Conservation (phyloP, 2,113 vertebrate species). For the Hydrochoerus hydrochaeris region DNA sequence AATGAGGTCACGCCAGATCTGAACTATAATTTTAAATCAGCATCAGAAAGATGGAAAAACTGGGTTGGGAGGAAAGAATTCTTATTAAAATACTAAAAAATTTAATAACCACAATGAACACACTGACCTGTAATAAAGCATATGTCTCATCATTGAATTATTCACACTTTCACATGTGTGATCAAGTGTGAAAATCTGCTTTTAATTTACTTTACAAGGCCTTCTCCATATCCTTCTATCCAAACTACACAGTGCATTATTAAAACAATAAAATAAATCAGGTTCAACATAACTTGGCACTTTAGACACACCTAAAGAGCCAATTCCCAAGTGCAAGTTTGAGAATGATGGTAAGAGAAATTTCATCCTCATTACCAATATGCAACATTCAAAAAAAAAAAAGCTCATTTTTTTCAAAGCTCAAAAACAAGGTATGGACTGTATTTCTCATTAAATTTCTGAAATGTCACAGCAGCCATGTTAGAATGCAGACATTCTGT, state of each 20-base stretch:
- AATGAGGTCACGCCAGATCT: not conserved
- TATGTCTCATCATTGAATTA: slow-evolving; percentile 64
- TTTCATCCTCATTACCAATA: not conserved
- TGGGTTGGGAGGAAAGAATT: slow-evolving; percentile 20
- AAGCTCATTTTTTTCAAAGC: slow-evolving; percentile 33
- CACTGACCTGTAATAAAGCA: slow-evolving; percentile 55
- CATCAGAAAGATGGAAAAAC: slow-evolving; percentile 55
- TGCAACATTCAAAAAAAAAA: slow-evolving; percentile 29
- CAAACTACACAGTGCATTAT: slow-evolving; percentile 30
- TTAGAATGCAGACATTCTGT: slow-evolving; percentile 72
- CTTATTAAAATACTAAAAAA: slow-evolving; percentile 61
- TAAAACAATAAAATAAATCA: slow-evolving; percentile 66
- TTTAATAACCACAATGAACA: slow-evolving; percentile 37
- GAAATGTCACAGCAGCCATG: slow-evolving; percentile 69
- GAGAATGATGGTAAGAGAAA: slow-evolving; percentile 40
- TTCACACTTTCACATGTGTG: slow-evolving; percentile 70
- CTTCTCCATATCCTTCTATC: not conserved
- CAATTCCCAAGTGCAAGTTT: not conserved
- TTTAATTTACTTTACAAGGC: slow-evolving; percentile 66
- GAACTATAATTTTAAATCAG: slow-evolving; percentile 56
- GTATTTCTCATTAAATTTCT: slow-evolving; percentile 80
- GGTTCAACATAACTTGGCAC: slow-evolving; percentile 56
- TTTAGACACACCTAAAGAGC: slow-evolving; percentile 17
- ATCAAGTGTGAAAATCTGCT: slow-evolving; percentile 67
- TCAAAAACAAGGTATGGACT: slow-evolving; percentile 66